Evolutionary conservation across 2,888 invertebrate genomes (phyloP).

Genomic region (Apamea epomidion): DNA sequence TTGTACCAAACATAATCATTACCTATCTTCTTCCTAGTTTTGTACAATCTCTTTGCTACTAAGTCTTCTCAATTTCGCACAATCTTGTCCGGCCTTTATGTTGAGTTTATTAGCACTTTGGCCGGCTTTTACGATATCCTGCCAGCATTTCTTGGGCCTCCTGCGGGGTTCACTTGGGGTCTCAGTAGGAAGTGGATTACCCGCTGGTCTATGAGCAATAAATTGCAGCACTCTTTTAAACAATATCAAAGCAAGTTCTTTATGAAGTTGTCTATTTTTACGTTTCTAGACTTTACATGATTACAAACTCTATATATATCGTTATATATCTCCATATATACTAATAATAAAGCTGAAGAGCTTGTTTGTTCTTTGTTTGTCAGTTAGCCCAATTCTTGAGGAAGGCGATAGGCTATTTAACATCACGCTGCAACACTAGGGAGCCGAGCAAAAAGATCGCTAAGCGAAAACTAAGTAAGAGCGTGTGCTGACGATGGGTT

Average conservation of each 20-base stretch:
- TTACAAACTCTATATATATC: too few relatives aligned
- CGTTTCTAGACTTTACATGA: background rate
- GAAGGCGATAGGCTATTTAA: too few relatives aligned
- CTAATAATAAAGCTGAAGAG: too few relatives aligned
- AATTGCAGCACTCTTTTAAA: conserved; percentile 22
- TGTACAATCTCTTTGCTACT: conserved; percentile 4
- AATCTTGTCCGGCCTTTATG: conserved; percentile 52
- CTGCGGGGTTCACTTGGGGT: conserved; percentile 34
- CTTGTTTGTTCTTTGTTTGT: too few relatives aligned
- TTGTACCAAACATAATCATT: conserved; percentile 32
- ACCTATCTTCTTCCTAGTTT: conserved; percentile 6
- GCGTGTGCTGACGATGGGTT: too few relatives aligned
- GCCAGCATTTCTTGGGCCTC: conserved; percentile 50
- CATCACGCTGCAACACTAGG: too few relatives aligned
- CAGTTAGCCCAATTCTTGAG: too few relatives aligned
- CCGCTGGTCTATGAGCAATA: conserved; percentile 20
- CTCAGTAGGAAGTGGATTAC: conserved; percentile 43
- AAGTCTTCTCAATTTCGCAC: conserved; percentile 51
- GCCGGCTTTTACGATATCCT: conserved; percentile 56
- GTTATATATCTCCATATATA: too few relatives aligned
- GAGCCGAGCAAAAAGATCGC: too few relatives aligned
- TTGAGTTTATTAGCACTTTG: conserved; percentile 60
- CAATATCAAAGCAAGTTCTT: conserved; percentile 5
- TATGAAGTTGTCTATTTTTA: background rate
- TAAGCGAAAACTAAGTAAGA: too few relatives aligned